These are phyloP conservation scores for Fopius arisanus DNA, from an alignment of 1,140 invertebrate species.

Conservation along the genomic window DNA sequence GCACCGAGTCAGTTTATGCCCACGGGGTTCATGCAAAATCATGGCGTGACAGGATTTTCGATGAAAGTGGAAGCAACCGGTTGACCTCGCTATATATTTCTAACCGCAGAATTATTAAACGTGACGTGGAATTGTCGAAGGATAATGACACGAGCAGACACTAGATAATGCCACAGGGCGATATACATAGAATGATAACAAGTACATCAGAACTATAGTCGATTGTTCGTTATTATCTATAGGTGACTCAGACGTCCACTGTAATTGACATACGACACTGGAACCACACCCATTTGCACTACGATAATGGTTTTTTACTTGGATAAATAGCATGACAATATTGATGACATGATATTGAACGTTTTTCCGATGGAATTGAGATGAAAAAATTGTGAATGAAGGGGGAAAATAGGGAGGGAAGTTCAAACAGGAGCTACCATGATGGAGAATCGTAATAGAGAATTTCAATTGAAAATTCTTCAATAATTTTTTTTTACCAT, in stretches of 20 bases:
- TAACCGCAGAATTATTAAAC: background rate
- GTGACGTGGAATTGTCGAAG: background rate
- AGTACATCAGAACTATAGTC: background rate
- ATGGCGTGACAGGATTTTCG: constrained; percentile 5
- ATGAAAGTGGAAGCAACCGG: background rate
- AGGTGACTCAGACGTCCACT: background rate
- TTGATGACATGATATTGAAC: background rate
- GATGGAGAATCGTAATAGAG: background rate
- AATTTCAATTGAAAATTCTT: background rate
- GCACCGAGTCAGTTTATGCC: background rate
- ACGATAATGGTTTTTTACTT: constrained; percentile 14
- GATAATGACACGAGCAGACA: background rate
- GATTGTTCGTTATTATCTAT: background rate
- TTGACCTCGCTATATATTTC: background rate
- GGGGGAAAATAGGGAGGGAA: background rate
- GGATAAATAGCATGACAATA: background rate
- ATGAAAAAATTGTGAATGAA: background rate
- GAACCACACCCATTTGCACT: constrained; percentile 8
- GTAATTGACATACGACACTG: constrained; percentile 17
- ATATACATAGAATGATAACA: background rate
- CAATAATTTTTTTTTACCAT: background rate
- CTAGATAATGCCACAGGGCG: background rate
- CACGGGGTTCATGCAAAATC: background rate
- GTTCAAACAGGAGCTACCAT: background rate
- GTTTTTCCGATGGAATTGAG: background rate